Conservation (phyloP, 2,888 invertebrate species). For the Sinotaia quadrata region DNA sequence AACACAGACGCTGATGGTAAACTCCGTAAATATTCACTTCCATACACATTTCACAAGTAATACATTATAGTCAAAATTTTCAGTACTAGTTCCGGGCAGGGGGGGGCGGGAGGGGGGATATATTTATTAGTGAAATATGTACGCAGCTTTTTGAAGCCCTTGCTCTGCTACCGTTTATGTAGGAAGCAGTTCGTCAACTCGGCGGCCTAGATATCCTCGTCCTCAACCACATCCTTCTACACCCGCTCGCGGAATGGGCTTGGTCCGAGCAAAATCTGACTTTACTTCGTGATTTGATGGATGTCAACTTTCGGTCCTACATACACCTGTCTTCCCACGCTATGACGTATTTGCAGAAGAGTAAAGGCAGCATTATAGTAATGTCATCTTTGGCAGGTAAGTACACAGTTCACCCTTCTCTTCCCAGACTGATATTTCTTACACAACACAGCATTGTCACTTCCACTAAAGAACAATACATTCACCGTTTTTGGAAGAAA, state of each 20-base stretch:
- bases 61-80: no score
- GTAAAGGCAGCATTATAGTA: slow-evolving; percentile 63
- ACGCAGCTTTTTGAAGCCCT: no score
- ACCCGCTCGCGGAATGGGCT: slow-evolving; percentile 58
- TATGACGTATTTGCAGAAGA: slow-evolving; percentile 56
- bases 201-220: slow-evolving; percentile 68
- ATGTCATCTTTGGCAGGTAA: slow-evolving; percentile 67
- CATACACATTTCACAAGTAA: no score
- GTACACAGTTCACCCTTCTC: no score
- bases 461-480: no score
- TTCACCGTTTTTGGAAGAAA: no score
- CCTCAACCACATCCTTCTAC: slow-evolving; percentile 64
- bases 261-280: slow-evolving; percentile 58
- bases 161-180: slow-evolving; percentile 16
- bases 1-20: no score
- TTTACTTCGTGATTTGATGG: slow-evolving; percentile 49
- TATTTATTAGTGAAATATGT: not conserved
- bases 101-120: not conserved
- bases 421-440: no score
- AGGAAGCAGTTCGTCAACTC: slow-evolving; percentile 56
- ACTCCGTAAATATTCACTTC: no score
- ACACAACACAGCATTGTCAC: no score
- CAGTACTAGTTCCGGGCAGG: not conserved
- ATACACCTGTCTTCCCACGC: slow-evolving; percentile 66
- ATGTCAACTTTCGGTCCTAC: slow-evolving; percentile 67